Evolutionary conservation across 2,888 invertebrate species (phyloP).

Genomic region (Spodoptera littoralis): DNA sequence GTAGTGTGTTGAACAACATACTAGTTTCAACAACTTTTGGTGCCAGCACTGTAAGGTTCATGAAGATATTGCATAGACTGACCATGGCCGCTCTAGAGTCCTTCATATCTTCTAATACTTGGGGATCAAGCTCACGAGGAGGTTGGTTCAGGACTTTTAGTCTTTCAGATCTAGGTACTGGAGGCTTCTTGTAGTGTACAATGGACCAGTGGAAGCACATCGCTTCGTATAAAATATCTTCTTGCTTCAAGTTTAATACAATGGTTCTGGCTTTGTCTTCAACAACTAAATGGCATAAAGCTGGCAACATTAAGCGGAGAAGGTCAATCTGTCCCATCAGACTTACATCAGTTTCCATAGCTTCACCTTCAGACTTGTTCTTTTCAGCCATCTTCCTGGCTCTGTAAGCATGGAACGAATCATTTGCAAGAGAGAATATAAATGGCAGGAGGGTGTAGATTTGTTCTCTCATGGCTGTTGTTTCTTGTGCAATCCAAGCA

Average conservation of each 20-base stretch:
- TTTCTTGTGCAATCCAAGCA: slow-evolving; percentile 97
- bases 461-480: slow-evolving; percentile 95
- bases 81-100: slow-evolving; percentile 95
- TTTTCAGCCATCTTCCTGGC: slow-evolving; percentile 91
- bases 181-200: slow-evolving; percentile 95
- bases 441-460: slow-evolving; percentile 94
- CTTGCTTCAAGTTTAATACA: slow-evolving; percentile 93
- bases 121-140: slow-evolving; percentile 92
- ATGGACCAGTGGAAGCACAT: slow-evolving; percentile 95
- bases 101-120: slow-evolving; percentile 94
- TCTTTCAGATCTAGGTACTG: slow-evolving; percentile 94
- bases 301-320: slow-evolving; percentile 95
- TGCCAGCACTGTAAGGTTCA: slow-evolving; percentile 97
- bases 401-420: slow-evolving; percentile 93
- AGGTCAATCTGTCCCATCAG: slow-evolving; percentile 91
- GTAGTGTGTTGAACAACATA: slow-evolving; percentile 92
- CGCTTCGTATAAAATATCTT: slow-evolving; percentile 94
- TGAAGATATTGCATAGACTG: slow-evolving; percentile 96
- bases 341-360: slow-evolving; percentile 80
- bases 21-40: slow-evolving; percentile 94
- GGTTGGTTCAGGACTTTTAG: slow-evolving; percentile 93
- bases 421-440: slow-evolving; percentile 93
- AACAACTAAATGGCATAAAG: slow-evolving; percentile 96
- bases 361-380: slow-evolving; percentile 88
- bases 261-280: slow-evolving; percentile 96